Base-by-base conservation (phyloP, 2,797 vertebrate species). In the Sebastes taczanowskii region DNA sequence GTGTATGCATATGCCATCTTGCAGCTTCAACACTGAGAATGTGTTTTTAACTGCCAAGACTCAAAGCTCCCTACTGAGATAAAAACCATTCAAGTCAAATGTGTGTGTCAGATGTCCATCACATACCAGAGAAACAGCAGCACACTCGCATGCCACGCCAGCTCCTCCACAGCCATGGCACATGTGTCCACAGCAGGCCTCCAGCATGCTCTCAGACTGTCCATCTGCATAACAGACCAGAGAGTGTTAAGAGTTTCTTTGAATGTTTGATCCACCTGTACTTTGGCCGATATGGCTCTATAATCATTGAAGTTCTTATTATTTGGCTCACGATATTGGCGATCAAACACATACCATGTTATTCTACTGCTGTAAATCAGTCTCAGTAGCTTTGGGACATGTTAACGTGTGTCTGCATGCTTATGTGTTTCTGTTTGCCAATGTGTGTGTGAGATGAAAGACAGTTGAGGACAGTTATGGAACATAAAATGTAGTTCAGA, bases 401-500 rank as follows among this genome's bases (percentile, higher is more conserved):
- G 0, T 46, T 27, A 46, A 58, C 11, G 35, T 32, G 55, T 74
- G 56, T 67, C n/a, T 77, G 29, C 16, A 7, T 52, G 42, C 55
- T 46, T 52, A 3, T 63, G 23, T 61, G 42, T 71, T 23, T 42
- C 25, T 55, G 25, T 75, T 27, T 69, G 52, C n/a, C 13, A 32
- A 46, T 20, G 75, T 59, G 70, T 71, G 55, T 62, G 59, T 16
- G 70, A 86, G 86, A 89, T 87, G 71, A 88, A 89, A 88, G 87
- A 60, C 38, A 70, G 76, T 38, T 25, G n/a, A 49, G 64, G 86
- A 76, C 74, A 68, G 88, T 88, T 91, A 89, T 78, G 84, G 78
- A 65, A 73, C 81, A 68, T 86, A 73, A 78, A 90, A 94, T 91
- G 88, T n/a, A 67, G 71, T 88, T 81, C 85, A 89, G 88, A 90